A percentile compares a stretch with the other conserved stretches of the same genome.
Evolutionary conservation across 2,113 vertebrate species (phyloP).

Genomic region (Prolemur simus): DNA sequence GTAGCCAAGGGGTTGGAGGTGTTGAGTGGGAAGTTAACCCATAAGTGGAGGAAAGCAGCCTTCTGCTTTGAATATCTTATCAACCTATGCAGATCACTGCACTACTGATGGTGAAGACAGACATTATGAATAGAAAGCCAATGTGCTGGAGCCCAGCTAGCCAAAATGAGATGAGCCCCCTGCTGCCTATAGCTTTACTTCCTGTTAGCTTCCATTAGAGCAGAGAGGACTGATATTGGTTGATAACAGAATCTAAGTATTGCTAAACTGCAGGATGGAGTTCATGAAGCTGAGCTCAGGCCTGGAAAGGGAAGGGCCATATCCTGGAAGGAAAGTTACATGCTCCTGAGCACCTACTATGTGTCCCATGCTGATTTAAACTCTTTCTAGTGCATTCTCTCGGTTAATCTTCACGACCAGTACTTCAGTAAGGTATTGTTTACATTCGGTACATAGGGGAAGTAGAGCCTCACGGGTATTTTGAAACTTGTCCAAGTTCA

Average conservation of each 20-base stretch:
- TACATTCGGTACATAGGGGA: not conserved
- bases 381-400: not conserved
- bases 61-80: not conserved
- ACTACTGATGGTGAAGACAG: not conserved
- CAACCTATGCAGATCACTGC: not conserved
- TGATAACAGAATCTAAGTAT: not conserved
- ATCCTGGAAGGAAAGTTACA: not conserved
- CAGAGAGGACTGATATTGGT: not conserved
- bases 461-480: not conserved
- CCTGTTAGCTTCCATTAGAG: not conserved
- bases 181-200: not conserved
- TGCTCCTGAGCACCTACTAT: not conserved
- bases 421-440: not conserved
- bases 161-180: not conserved
- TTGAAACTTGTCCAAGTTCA: slow-evolving; percentile 31
- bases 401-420: not conserved
- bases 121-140: slow-evolving; percentile 7
- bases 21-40: not conserved
- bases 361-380: not conserved
- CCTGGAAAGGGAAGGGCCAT: not conserved
- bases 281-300: not conserved
- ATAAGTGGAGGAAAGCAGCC: not conserved
- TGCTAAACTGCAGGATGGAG: not conserved
- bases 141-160: not conserved
- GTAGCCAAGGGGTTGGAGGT: not conserved